Evolutionary conservation across 2,888 invertebrate genomes (phyloP), one percentile per base, ranked within the genome.

Genomic region (Macrosoma leucophasiata): DNA sequence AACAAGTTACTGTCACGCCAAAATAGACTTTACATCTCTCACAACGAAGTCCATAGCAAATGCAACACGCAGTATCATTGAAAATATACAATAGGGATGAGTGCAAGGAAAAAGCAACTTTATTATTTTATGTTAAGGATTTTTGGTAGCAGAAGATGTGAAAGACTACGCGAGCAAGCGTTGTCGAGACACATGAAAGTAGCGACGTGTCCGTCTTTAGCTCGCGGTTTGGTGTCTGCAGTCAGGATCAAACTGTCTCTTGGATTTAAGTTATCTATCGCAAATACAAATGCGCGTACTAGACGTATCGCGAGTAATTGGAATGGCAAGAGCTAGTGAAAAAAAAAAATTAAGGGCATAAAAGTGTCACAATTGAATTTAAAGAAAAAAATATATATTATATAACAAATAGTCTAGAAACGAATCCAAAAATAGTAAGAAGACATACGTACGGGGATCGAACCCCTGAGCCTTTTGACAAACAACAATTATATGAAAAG

Each of bases 201-300:
- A 58, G 61, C 56, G 55, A 57, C 46, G 41, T 58, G 62, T 65
- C 61, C 62, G 61, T 72, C 71, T 67, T 72, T 63, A 63, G 58
- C 56, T 57, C 58, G 65, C 62, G 64, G 55, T 48, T n/a, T n/a
- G 41, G 37, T 38, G 38, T 44, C 43, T 56, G 57, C 59, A 58
- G 62, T 65, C 59, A 58, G 62, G 62, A 62, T 66, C 70, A 70
- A 74, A 74, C 71, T 76, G 73, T 73, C 74, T 70, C 62, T 60
- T 60, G 71, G 71, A 77, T 77, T 77, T 75, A 77, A 75, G 71
- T 67, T 60, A 64, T 71, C 71, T 64, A 75, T 76, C 74, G 72
- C 62, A n/a, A n/a, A n/a, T n/a, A n/a, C n/a, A n/a, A n/a, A 61
- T n/a, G n/a, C n/a, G n/a, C n/a, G n/a, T n/a, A n/a, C n/a, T n/a